These are phyloP conservation scores for Ameiurus melas DNA, from an alignment of 2,113 vertebrate species.

Conservation along the genomic window DNA sequence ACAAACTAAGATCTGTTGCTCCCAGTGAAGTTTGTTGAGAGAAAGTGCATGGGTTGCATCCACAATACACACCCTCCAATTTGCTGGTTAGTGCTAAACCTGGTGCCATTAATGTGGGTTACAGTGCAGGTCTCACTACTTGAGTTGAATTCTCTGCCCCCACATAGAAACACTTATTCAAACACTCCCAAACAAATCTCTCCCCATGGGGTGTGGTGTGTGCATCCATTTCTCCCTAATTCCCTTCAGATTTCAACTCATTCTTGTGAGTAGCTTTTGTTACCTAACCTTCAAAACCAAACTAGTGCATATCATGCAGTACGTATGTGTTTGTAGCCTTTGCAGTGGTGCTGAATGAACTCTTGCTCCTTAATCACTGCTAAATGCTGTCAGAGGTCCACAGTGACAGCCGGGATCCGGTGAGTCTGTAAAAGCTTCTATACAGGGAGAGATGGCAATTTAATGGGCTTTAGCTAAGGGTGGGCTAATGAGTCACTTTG, in stretches of 20 bases:
- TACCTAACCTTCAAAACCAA: slow-evolving; percentile 53
- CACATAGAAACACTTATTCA: slow-evolving; percentile 42
- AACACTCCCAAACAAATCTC: slow-evolving; percentile 8
- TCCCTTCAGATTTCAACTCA: slow-evolving; percentile 36
- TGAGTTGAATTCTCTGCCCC: slow-evolving; percentile 53
- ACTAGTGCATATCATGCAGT: slow-evolving; percentile 22
- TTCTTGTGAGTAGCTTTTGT: slow-evolving; percentile 42
- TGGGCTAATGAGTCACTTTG: slow-evolving; percentile 66
- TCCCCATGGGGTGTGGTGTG: slow-evolving; percentile 53
- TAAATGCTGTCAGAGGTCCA: slow-evolving; percentile 67
- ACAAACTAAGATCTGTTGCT: slow-evolving; percentile 19
- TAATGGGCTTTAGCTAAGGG: slow-evolving; percentile 73
- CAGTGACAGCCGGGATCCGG: slow-evolving; percentile 56
- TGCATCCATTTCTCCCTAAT: slow-evolving; percentile 55
- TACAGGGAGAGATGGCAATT: slow-evolving; percentile 61
- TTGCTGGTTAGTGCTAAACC: slow-evolving; percentile 56
- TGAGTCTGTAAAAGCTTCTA: slow-evolving; percentile 61
- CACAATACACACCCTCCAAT: slow-evolving; percentile 54
- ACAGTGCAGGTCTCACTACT: slow-evolving; percentile 51
- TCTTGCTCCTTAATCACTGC: slow-evolving; percentile 72
- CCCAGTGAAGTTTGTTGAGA: slow-evolving; percentile 17
- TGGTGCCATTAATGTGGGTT: slow-evolving; percentile 61
- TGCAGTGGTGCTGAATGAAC: slow-evolving; percentile 65
- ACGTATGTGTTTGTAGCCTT: slow-evolving; percentile 48
- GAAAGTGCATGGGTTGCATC: slow-evolving; percentile 47